A percentile compares a stretch with the other conserved stretches of the same genome.
Evolutionary conservation across 2,888 invertebrate species (phyloP).

Genomic region (Microctonus brassicae): DNA sequence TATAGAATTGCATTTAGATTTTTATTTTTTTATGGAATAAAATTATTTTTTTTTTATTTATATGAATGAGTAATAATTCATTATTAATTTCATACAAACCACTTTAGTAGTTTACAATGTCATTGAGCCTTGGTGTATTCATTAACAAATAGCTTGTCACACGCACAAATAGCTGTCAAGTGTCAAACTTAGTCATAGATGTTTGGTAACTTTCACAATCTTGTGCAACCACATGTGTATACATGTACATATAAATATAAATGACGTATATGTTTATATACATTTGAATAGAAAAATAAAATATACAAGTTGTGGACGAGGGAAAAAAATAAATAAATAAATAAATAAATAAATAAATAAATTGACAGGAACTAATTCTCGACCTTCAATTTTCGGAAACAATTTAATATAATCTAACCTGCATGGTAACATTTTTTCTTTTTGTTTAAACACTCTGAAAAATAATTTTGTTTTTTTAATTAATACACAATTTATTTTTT

Average conservation of each 20-base stretch:
- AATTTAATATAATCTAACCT: no score
- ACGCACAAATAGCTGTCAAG: neutral
- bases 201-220: slow-evolving; percentile 6
- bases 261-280: neutral
- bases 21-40: neutral
- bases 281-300: neutral
- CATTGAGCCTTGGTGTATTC: slow-evolving; percentile 4
- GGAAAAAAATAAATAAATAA: neutral
- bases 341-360: no score
- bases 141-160: neutral
- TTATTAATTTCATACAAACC: neutral
- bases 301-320: neutral
- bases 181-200: neutral
- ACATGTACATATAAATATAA: neutral
- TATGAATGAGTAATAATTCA: neutral
- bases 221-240: slow-evolving; percentile 4
- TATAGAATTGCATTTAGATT: neutral
- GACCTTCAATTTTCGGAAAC: neutral
- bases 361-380: neutral
- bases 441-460: neutral
- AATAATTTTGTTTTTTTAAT: neutral
- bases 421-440: neutral
- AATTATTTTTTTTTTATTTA: neutral
- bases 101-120: neutral
- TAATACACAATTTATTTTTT: neutral